Percentiles rank a stretch among this genome's conserved stretches.
These are phyloP conservation scores for Gobionotothen gibberifrons DNA, from an alignment of 2,797 vertebrate genomes.

Conservation along the genomic window DNA sequence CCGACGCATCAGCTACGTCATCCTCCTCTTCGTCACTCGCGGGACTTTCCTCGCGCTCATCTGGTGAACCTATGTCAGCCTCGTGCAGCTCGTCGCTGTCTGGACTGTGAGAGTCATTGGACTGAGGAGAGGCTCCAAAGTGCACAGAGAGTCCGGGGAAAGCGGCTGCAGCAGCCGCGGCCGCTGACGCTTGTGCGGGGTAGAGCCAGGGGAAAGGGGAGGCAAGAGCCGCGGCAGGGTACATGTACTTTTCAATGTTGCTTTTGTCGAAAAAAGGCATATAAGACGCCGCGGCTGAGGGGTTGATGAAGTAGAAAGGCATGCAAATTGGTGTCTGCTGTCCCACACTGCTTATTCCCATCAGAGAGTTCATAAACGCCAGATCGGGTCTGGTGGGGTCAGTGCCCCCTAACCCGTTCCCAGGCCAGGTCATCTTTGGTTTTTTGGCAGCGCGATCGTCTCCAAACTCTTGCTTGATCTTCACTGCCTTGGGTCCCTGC, in stretches of 20 bases:
- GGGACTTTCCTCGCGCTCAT: slow-evolving; percentile 75
- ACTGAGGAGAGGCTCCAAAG: slow-evolving; percentile 69
- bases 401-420: slow-evolving; percentile 55
- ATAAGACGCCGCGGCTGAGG: slow-evolving; percentile 91
- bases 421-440: slow-evolving; percentile 85
- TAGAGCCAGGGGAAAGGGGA: slow-evolving; percentile 91
- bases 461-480: slow-evolving; percentile 92
- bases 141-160: slow-evolving; percentile 88
- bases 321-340: slow-evolving; percentile 94
- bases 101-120: slow-evolving; percentile 71
- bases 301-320: slow-evolving; percentile 95
- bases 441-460: slow-evolving; percentile 89
- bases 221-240: slow-evolving; percentile 81
- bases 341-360: slow-evolving; percentile 89
- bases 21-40: slow-evolving; percentile 70
- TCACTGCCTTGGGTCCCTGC: slow-evolving; percentile 76
- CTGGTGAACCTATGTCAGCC: slow-evolving; percentile 72
- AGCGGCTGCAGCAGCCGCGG: slow-evolving; percentile 75
- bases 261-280: slow-evolving; percentile 94
- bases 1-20: slow-evolving; percentile 64
- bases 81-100: slow-evolving; percentile 73
- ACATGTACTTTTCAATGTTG: slow-evolving; percentile 91
- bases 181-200: slow-evolving; percentile 84
- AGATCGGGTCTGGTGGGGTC: slow-evolving; percentile 85
- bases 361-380: slow-evolving; percentile 90